A percentile compares a stretch with the other conserved stretches of the same genome.
These are phyloP conservation scores for Bhutanitis thaidina DNA, from an alignment of 2,888 invertebrate species.

Conservation along the genomic window DNA sequence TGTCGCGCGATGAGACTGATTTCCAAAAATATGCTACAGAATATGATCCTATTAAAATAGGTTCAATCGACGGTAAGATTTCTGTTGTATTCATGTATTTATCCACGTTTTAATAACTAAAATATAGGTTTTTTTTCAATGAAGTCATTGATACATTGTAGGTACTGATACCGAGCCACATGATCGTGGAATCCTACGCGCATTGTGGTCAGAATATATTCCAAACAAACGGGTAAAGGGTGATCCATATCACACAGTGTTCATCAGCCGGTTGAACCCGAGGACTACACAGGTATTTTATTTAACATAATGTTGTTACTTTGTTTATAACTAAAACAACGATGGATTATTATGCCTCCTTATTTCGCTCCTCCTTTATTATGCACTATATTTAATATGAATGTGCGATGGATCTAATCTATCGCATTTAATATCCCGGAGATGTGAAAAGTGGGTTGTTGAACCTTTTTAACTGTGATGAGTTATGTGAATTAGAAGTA, in stretches of 20 bases:
- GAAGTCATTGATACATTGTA: constrained; percentile 26
- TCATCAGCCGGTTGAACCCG: constrained; percentile 86
- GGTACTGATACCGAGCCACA: constrained; percentile 89
- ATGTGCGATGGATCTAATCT: no score
- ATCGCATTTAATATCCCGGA: no score
- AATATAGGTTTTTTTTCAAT: no score
- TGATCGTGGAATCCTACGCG: constrained; percentile 87
- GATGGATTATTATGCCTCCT: no score
- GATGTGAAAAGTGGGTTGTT: no score
- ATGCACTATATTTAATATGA: no score
- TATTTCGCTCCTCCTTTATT: no score
- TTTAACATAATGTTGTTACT: not conserved
- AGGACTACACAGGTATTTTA: constrained; percentile 78
- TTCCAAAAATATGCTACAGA: constrained; percentile 61
- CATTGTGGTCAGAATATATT: constrained; percentile 82
- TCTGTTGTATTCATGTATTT: not conserved
- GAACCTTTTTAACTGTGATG: no score
- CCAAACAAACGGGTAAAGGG: constrained; percentile 84
- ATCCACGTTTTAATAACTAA: no score
- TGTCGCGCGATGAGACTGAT: constrained; percentile 26
- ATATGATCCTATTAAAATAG: constrained; percentile 90
- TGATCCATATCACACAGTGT: constrained; percentile 85
- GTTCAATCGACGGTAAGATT: constrained; percentile 89
- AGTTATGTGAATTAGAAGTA: no score
- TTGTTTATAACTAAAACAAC: no score